Base-by-base conservation (phyloP, 2,888 invertebrate species). In the Amiota communis region DNA sequence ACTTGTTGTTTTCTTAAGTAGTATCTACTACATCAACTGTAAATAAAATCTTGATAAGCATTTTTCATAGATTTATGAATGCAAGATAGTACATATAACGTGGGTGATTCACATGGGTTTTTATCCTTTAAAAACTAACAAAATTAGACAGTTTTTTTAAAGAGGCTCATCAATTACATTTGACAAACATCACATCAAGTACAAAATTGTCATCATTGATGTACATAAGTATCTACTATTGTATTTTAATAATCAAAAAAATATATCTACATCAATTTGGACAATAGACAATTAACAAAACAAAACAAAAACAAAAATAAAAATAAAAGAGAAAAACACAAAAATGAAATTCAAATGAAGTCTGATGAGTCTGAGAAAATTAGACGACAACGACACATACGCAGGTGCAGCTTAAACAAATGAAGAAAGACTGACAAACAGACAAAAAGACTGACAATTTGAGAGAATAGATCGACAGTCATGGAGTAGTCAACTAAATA, bases 301-400 rank as follows among this genome's bases (percentile, higher is more conserved):
- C n/a, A 59, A 17, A 23, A 63, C 3, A 59, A 59, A n/a, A 59
- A 59, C 8, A 4, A 36, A 23, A 36, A 63, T 13, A 63, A 63
- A 57, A 59, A 59, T 59, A 53, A 53, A 53, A n/a, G n/a, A 13
- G 59, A 59, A 36, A 63, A 63, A 46, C 36, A 63, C 23, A 63
- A 47, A 68, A 36, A 56, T 36, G 36, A 74, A 72, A 78, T 73
- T 77, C 68, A 70, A 77, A 77, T 78, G 63, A 76, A 79, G 75
- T 83, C 80, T 9, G 85, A 83, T 82, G 80, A 74, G 82, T 83
- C 83, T 79, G 74, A 74, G 76, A 72, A 84, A 83, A 83, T 83
- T 84, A 83, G 85, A 68, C 36, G 67, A 17, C 13, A 84, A 84
- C 83, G 82, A 83, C 83, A 81, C 85, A 84, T 77, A 74, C 76